Conservation (phyloP, 2,113 vertebrate species). For the Apodemus sylvaticus region DNA sequence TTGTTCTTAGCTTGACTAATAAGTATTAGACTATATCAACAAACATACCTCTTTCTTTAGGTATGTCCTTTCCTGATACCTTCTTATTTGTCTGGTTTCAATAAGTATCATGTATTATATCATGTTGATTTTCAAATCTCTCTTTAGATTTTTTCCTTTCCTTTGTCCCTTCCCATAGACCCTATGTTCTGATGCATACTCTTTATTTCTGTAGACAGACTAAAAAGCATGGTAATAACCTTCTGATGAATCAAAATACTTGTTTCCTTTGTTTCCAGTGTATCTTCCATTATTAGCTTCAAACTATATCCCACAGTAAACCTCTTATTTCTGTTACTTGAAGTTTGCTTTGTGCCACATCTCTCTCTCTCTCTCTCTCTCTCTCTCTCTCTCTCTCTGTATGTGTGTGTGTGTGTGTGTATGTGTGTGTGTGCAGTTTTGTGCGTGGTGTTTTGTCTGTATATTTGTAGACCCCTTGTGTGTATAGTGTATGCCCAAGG, state of each 20-base stretch:
- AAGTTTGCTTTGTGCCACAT: not conserved
- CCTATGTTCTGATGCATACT: not conserved
- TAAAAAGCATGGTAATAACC: slow-evolving; percentile 17
- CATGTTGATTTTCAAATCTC: not conserved
- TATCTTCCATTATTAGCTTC: not conserved
- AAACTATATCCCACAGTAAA: not conserved
- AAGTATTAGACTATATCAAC: not conserved
- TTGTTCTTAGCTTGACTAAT: not conserved
- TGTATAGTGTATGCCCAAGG: not conserved
- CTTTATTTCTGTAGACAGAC: not conserved
- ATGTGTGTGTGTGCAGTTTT: not conserved
- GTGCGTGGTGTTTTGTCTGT: no score
- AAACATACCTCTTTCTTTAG: not conserved
- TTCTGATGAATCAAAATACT: not conserved
- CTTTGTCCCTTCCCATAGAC: not conserved
- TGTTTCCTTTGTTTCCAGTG: not conserved
- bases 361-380: no score
- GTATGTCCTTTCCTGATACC: not conserved
- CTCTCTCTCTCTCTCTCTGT: no score
- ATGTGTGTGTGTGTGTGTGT: not conserved
- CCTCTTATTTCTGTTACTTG: not conserved
- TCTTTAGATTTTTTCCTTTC: not conserved
- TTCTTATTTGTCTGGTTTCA: slow-evolving; percentile 28
- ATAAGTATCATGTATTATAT: not conserved
- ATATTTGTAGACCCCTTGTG: not conserved